Percentiles rank a stretch among this genome's conserved stretches.
These are phyloP conservation scores for Desmophyllum pertusum DNA, from an alignment of 92 coral and sea anemone genomes.

Conservation along the genomic window DNA sequence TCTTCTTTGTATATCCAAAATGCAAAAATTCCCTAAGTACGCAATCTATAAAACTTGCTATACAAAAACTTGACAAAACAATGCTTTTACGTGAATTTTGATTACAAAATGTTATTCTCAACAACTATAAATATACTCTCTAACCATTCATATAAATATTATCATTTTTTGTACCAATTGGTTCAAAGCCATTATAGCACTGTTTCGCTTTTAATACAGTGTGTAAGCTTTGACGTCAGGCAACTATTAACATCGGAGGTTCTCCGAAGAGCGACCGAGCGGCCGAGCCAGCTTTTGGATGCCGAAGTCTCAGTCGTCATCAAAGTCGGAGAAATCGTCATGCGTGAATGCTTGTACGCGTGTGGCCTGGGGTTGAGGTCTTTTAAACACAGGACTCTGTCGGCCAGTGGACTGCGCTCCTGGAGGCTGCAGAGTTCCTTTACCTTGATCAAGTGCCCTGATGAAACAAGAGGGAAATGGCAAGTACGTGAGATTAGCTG, in stretches of 20 bases:
- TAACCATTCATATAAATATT: neutral
- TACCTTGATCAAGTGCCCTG: constrained; percentile 14
- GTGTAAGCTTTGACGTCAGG: neutral
- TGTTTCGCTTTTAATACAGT: neutral
- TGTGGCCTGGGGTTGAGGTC: constrained; percentile 58
- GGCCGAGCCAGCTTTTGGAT: neutral
- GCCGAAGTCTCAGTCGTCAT: constrained; percentile 42
- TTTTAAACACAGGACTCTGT: constrained; percentile 32
- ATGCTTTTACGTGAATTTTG: neutral
- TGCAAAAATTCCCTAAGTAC: neutral
- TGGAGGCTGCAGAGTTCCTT: constrained; percentile 9
- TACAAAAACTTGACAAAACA: neutral
- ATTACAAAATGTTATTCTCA: neutral
- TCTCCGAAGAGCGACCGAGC: neutral
- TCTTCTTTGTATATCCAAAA: neutral
- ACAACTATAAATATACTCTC: neutral
- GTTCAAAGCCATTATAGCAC: neutral
- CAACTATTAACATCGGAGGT: neutral
- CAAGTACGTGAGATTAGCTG: neutral
- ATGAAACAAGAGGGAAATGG: neutral
- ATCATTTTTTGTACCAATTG: neutral
- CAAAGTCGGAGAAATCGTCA: constrained; percentile 68
- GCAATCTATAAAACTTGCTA: neutral
- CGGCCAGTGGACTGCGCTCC: constrained; percentile 25
- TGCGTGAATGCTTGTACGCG: constrained; percentile 57